A percentile compares a stretch with the other conserved stretches of the same genome.
phyloP scores from a whole-genome alignment of 2,113 vertebrate species.

The Poicephalus meyeri region DNA sequence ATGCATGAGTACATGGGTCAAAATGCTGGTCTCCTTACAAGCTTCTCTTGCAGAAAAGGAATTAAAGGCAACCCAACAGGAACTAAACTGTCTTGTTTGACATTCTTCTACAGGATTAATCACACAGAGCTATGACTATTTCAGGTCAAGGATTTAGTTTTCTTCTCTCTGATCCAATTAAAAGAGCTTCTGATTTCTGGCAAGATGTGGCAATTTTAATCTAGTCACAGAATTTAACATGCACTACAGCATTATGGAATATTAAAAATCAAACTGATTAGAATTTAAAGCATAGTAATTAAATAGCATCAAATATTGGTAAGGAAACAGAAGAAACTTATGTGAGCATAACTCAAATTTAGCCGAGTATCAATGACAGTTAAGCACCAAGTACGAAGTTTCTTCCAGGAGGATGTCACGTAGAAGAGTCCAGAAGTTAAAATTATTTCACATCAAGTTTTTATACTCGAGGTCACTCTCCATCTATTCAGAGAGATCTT shows the following conservation, averaged over 20 bases:
- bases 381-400: background rate
- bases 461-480: background rate
- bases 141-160: background rate
- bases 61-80: background rate
- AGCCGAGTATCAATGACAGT: background rate
- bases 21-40: background rate
- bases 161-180: background rate
- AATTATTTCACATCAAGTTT: background rate
- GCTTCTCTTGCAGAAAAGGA: background rate
- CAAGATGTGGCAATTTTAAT: background rate
- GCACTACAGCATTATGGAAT: background rate
- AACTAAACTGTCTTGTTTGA: background rate
- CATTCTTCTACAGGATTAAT: background rate
- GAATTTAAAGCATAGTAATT: background rate
- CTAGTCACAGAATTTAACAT: background rate
- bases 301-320: background rate
- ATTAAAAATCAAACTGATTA: background rate
- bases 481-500: background rate
- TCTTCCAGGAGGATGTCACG: fast-evolving
- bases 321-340: background rate
- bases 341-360: background rate
- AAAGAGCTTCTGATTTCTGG: background rate
- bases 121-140: background rate
- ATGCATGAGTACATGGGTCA: background rate
- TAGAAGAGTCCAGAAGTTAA: background rate